phyloP scores from a whole-genome alignment of 2,888 invertebrate genomes.

The Leucoma salicis region DNA sequence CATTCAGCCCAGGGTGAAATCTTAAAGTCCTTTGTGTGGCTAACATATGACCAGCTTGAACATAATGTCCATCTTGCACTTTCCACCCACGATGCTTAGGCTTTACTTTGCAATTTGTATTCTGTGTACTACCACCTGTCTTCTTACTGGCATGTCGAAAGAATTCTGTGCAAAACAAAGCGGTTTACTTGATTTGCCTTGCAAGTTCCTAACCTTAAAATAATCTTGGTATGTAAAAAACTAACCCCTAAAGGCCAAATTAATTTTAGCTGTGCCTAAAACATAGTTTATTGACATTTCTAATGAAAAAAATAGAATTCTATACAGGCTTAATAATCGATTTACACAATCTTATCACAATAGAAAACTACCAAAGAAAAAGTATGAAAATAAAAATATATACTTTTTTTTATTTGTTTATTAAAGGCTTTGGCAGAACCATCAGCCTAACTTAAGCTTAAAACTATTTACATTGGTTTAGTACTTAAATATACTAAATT shows the following conservation, averaged over 20 bases:
- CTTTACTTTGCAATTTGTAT: conserved; percentile 84
- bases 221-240: neutral
- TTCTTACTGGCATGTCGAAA: conserved; percentile 86
- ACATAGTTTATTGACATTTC: conserved; percentile 42
- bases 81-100: conserved; percentile 91
- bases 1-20: conserved; percentile 92
- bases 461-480: no score
- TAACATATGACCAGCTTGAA: conserved; percentile 85
- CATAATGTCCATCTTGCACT: conserved; percentile 86
- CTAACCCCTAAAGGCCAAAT: conserved; percentile 38
- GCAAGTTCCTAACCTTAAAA: conserved; percentile 11
- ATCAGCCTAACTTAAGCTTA: no score
- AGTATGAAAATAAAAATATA: no score
- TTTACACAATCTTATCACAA: no score
- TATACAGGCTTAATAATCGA: no score
- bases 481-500: no score
- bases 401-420: no score
- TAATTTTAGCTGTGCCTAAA: conserved; percentile 25
- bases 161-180: conserved; percentile 19
- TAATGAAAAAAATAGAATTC: no score
- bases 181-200: neutral
- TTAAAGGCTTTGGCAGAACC: no score
- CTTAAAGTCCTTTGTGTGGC: conserved; percentile 86
- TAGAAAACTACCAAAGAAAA: no score
- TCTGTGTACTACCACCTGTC: conserved; percentile 86